Evolutionary conservation across 2,888 invertebrate species (phyloP), one percentile per base, ranked within the genome.

Genomic region (Pimpla rufipes): DNA sequence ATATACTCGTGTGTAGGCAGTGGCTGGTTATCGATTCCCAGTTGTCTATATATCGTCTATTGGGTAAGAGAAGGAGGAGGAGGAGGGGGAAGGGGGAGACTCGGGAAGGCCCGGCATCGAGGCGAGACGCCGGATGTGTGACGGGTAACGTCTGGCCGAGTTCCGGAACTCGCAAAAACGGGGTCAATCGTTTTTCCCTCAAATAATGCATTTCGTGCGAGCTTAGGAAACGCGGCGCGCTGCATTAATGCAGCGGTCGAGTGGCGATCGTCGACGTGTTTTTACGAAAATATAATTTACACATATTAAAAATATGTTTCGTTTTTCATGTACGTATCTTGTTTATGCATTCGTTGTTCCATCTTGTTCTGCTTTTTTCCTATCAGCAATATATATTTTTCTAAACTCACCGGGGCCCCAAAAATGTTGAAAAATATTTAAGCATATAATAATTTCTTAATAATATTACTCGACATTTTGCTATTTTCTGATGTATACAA

Each of bases 111-210:
- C 40, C 55, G 66, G 21, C 45, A 23, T 42, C 35, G 29, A 57
- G 47, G 47, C 68, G 42, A 67, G 67, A 68, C 77, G 77, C 68
- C 88, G 88, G 87, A 87, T 85, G 85, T 81, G 85, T 79, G 70
- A 85, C 76, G 76, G 21, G 29, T 71, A 80, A 70, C 86, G 88
- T 88, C 88, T 88, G 88, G 87, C 85, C 87, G 86, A 88, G 88
- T 88, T 88, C 88, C 88, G 87, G 88, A 84, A 75, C 64, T 50
- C 59, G 59, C 68, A 35, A 70, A 70, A 70, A 77, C 68, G 45
- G 21, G 68, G 68, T 47, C 77, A 77, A 77, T 68, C 59, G 73
- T 23, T 23, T 35, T 73, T 73, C 57, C 45, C 5, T 45, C 13
- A 45, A 45, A 45, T 42, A 16, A 62, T 59, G 21, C 18, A 21